These are phyloP conservation scores for Bos javanicus DNA, from an alignment of 2,113 vertebrate species.

Conservation along the genomic window DNA sequence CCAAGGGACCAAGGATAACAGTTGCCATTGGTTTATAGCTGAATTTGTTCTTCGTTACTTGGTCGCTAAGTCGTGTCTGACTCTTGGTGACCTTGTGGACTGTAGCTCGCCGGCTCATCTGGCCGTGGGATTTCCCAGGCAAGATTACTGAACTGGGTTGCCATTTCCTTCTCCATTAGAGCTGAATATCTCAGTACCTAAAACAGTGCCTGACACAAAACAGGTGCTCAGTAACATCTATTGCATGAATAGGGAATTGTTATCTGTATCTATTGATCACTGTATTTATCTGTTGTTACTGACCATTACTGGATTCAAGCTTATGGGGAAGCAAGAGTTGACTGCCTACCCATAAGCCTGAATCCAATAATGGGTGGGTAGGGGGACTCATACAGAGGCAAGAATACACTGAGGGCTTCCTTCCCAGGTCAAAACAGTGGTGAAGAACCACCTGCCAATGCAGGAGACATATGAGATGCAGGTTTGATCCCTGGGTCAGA, in stretches of 20 bases:
- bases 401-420: neutral
- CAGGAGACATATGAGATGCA: neutral
- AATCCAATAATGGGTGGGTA: neutral
- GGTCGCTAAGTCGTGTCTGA: accelerated
- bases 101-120: accelerated
- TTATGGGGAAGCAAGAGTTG: neutral
- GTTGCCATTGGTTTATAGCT: too few species aligned
- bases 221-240: neutral
- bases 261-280: neutral
- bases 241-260: too few species aligned
- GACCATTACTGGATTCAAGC: neutral
- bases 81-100: neutral
- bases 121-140: neutral
- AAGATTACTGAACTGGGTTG: neutral
- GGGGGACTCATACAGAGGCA: neutral
- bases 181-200: neutral
- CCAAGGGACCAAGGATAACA: neutral
- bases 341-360: neutral
- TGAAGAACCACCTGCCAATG: neutral
- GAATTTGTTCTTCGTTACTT: neutral
- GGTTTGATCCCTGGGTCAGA: neutral
- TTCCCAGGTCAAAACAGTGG: neutral
- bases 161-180: neutral
- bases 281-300: too few species aligned
- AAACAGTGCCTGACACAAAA: neutral